phyloP scores from a whole-genome alignment of 2,797 vertebrate species.

The Sebastes iracundus region DNA sequence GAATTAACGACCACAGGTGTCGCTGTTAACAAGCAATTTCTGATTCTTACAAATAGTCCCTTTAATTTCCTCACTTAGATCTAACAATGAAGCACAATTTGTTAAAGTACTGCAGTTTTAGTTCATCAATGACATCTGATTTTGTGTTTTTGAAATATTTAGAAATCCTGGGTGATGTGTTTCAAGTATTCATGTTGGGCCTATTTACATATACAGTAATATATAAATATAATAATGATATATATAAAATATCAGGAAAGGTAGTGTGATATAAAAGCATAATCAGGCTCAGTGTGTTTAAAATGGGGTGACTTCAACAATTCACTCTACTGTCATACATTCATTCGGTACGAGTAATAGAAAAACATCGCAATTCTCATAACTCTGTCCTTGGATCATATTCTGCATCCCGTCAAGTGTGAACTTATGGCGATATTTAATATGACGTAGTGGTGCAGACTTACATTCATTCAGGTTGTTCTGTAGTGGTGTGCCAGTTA shows the following conservation, averaged over 20 bases:
- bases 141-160: background rate
- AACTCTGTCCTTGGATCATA: background rate
- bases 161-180: background rate
- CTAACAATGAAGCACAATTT: background rate
- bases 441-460: slow-evolving; percentile 1
- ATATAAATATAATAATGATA: background rate
- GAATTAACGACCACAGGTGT: too few relatives aligned
- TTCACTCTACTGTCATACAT: background rate
- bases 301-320: background rate
- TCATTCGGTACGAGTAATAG: background rate
- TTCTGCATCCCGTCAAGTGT: background rate
- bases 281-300: background rate
- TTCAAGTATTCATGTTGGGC: background rate
- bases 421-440: background rate
- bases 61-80: background rate
- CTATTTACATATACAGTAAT: background rate
- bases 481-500: slow-evolving; percentile 96
- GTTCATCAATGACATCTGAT: background rate
- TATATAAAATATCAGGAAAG: background rate
- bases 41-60: too few relatives aligned
- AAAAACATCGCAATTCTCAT: background rate
- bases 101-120: background rate
- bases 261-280: background rate
- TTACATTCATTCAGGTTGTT: slow-evolving; percentile 97
- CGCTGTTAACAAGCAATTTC: too few relatives aligned